These are phyloP conservation scores for Oreonectes daqikongensis DNA, from an alignment of 2,797 vertebrate genomes.

Conservation along the genomic window DNA sequence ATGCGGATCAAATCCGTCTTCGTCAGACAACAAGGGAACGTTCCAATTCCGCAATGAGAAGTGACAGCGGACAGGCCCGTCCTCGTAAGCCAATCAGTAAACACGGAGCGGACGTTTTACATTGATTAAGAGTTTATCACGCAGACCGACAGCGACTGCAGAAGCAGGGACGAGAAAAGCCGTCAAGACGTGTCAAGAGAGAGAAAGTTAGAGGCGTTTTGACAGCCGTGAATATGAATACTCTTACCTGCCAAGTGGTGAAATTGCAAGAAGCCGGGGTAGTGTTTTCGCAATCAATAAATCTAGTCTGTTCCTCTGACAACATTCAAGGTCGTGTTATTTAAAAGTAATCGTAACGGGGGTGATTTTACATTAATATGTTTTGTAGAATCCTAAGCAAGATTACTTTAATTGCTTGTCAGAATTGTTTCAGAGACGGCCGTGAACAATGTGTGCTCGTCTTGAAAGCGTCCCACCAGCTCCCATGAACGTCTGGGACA, in stretches of 20 bases:
- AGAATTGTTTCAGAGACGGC: background rate
- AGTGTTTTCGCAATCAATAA: conserved; percentile 24
- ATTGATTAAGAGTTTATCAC: conserved; percentile 64
- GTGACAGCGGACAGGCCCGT: conserved; percentile 68
- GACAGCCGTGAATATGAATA: conserved; percentile 38
- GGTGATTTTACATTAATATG: background rate
- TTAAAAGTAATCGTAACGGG: background rate
- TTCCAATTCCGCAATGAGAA: conserved; percentile 64
- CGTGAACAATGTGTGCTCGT: conserved; percentile 7
- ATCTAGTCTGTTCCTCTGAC: background rate
- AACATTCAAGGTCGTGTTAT: conserved; percentile 6
- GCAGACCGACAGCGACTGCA: conserved; percentile 28
- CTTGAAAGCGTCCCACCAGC: background rate
- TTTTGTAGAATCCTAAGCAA: background rate
- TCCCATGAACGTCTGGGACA: background rate
- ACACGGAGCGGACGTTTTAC: conserved; percentile 63
- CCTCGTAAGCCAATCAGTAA: conserved; percentile 70
- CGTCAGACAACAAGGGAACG: conserved; percentile 36
- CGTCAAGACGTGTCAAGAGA: background rate
- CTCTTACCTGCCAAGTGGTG: conserved; percentile 32
- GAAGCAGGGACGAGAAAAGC: conserved; percentile 10
- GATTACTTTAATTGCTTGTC: conserved; percentile 26
- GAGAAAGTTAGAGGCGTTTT: conserved; percentile 31
- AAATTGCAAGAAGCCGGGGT: background rate
- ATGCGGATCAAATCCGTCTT: conserved; percentile 38